Conservation (phyloP, 2,888 invertebrate species). For the Ditula angustiorana region DNA sequence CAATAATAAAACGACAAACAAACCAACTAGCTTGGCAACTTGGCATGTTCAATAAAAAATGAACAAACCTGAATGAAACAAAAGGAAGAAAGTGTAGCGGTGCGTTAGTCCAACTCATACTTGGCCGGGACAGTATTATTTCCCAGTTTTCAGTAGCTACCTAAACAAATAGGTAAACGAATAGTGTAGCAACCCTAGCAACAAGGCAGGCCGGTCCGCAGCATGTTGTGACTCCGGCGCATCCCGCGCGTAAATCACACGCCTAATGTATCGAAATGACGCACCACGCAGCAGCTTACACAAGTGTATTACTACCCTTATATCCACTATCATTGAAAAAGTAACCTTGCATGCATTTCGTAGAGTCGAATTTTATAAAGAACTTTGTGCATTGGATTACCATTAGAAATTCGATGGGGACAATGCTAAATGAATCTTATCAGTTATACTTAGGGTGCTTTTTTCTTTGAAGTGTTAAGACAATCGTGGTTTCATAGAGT, state of each 20-base stretch:
- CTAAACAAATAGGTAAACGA: too few species aligned
- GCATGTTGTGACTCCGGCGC: slow-evolving; percentile 79
- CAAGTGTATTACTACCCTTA: slow-evolving; percentile 64
- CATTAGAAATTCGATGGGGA: slow-evolving; percentile 6
- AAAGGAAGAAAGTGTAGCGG: too few species aligned
- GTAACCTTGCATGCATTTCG: slow-evolving; percentile 40
- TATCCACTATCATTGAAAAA: slow-evolving; percentile 41
- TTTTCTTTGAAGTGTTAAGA: slow-evolving; percentile 48
- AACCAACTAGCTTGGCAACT: too few species aligned
- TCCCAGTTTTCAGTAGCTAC: too few species aligned
- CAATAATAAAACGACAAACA: too few species aligned
- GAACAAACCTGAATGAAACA: too few species aligned
- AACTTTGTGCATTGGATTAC: slow-evolving; percentile 6
- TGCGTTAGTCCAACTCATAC: too few species aligned
- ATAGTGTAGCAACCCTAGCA: slow-evolving; percentile 15
- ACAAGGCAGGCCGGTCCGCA: slow-evolving; percentile 27
- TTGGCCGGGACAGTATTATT: too few species aligned
- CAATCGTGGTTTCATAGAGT: slow-evolving; percentile 61
- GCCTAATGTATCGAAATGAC: slow-evolving; percentile 83
- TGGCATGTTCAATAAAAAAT: too few species aligned
- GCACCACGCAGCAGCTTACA: slow-evolving; percentile 57
- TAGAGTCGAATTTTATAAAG: slow-evolving; percentile 39
- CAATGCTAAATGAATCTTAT: slow-evolving; percentile 37
- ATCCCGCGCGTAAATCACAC: slow-evolving; percentile 81
- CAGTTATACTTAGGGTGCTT: slow-evolving; percentile 41